phyloP scores from a whole-genome alignment of 1,140 invertebrate species.

The Danaus melanippus region DNA sequence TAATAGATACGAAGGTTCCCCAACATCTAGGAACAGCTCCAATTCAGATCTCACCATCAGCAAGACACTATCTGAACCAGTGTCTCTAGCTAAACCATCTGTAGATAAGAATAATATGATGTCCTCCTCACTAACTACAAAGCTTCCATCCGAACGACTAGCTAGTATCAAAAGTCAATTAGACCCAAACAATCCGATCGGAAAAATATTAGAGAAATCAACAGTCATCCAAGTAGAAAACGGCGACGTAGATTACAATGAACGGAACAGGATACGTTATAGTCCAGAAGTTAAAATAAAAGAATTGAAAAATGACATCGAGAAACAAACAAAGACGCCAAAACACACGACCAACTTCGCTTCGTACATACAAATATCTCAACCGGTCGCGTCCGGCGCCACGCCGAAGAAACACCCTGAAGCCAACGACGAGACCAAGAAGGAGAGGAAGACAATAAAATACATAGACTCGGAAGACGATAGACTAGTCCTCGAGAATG shows the following conservation, averaged over 20 bases:
- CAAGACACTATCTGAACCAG: constrained; percentile 63
- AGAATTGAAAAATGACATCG: constrained; percentile 62
- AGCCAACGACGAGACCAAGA: constrained; percentile 30
- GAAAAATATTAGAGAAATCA: constrained; percentile 68
- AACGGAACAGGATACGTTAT: constrained; percentile 33
- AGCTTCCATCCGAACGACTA: constrained; percentile 50
- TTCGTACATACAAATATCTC: constrained; percentile 73
- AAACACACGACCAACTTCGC: constrained; percentile 73
- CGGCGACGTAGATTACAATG: constrained; percentile 45
- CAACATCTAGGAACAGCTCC: constrained; percentile 51
- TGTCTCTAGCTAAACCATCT: constrained; percentile 47
- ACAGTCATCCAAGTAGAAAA: constrained; percentile 66
- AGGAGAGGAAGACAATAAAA: constrained; percentile 39
- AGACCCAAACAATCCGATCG: constrained; percentile 67
- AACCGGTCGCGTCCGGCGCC: constrained; percentile 48
- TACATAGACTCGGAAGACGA: constrained; percentile 58
- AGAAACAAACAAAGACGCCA: constrained; percentile 57
- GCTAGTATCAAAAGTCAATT: constrained; percentile 64
- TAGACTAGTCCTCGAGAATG: constrained; percentile 40
- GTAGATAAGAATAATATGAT: constrained; percentile 47
- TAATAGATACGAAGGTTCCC: constrained; percentile 55
- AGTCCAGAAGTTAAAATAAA: constrained; percentile 44
- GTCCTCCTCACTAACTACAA: constrained; percentile 49
- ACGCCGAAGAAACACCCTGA: constrained; percentile 37
- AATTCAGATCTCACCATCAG: constrained; percentile 63